Percentiles rank a stretch among this genome's conserved stretches.
Evolutionary conservation across 64 coral and sea anemone species (phyloP).

Genomic region (Acropora yongei): DNA sequence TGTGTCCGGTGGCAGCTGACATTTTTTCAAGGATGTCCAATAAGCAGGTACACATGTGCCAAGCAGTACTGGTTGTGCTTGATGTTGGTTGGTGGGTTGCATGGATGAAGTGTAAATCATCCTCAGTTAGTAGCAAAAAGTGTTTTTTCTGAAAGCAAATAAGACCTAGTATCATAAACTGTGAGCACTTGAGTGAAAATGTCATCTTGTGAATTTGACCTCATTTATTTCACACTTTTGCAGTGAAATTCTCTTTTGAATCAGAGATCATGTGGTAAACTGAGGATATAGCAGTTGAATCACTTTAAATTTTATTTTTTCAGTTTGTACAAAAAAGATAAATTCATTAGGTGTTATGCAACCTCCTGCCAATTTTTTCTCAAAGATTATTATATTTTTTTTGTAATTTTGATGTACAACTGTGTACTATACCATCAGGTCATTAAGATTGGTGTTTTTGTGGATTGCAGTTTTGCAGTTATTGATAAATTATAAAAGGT

Average conservation of each 20-base stretch:
- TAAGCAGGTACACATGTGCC: too few species aligned
- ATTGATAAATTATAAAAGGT: too few species aligned
- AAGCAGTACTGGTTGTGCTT: conserved; percentile 29
- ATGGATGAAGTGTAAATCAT: conserved; percentile 52
- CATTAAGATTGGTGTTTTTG: not conserved
- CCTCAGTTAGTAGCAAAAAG: conserved; percentile 36
- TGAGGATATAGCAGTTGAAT: too few species aligned
- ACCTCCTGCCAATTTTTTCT: too few species aligned
- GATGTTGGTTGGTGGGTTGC: conserved; percentile 18
- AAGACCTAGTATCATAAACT: not conserved
- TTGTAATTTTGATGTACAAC: too few species aligned
- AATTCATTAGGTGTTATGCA: too few species aligned
- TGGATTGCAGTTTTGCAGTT: too few species aligned
- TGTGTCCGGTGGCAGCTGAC: not conserved
- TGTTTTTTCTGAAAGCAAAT: conserved; percentile 15
- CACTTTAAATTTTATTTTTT: too few species aligned
- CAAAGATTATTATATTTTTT: too few species aligned
- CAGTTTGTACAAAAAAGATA: too few species aligned
- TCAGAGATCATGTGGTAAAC: too few species aligned
- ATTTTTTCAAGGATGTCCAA: conserved; percentile 9
- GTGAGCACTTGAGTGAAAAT: not conserved
- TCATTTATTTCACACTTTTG: not conserved
- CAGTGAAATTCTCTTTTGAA: not conserved
- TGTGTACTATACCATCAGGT: conserved; percentile 17
- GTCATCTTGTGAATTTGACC: not conserved